Conservation (phyloP, 2,888 invertebrate genomes). For the Luperina nickerlii region DNA sequence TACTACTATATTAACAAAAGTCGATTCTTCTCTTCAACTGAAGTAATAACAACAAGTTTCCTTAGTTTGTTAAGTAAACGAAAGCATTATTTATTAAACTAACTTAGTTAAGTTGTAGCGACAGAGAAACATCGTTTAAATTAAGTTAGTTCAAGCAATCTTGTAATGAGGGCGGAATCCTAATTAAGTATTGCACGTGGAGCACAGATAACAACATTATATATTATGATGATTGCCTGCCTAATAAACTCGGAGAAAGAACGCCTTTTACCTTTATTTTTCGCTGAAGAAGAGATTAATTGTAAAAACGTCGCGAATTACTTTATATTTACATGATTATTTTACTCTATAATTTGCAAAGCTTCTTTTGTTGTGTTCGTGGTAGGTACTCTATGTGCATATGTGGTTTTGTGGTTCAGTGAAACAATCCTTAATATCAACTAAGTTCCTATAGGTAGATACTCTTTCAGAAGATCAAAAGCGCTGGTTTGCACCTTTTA, state of each 20-base stretch:
- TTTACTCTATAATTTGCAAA: conserved; percentile 27
- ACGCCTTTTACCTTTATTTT: conserved; percentile 33
- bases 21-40: conserved; percentile 6
- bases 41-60: conserved; percentile 10
- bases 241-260: conserved; percentile 70
- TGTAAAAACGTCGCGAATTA: conserved; percentile 35
- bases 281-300: conserved; percentile 35
- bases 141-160: conserved; percentile 52
- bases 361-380: conserved; percentile 21
- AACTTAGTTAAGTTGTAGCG: conserved; percentile 16
- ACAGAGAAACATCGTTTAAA: conserved; percentile 40
- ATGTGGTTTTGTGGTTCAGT: background rate
- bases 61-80: conserved; percentile 10
- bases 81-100: conserved; percentile 25
- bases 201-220: conserved; percentile 75
- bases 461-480: background rate
- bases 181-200: conserved; percentile 77
- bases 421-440: background rate
- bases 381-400: conserved; percentile 12
- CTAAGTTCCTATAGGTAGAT: background rate
- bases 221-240: conserved; percentile 62
- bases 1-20: conserved; percentile 4
- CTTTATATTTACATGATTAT: conserved; percentile 31
- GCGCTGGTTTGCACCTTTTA: background rate
- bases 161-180: conserved; percentile 67